Evolutionary conservation across 2,797 vertebrate genomes (phyloP), one percentile per base, ranked within the genome.

Genomic region (Pteronotus mesoamericanus): DNA sequence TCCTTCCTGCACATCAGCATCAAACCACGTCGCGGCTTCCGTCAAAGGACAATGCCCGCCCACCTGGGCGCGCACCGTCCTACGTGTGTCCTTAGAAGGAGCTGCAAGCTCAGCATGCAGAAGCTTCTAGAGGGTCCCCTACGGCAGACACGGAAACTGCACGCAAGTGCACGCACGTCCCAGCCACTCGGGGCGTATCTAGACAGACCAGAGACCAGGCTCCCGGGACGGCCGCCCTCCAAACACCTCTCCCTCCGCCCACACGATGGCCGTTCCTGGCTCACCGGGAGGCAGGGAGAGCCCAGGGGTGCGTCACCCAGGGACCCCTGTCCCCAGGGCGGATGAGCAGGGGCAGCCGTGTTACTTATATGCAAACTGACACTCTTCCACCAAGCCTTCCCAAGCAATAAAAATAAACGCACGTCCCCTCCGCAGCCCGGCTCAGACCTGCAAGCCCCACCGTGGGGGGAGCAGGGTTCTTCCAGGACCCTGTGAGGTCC

Each of bases 281-380:
- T n/a, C n/a, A n/a, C n/a, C 86, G 32, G 91, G 97, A 95, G 57
- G 64, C 59, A 92, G 96, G 95, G 66, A 91, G 44, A 86, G 3
- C 77, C 34, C 22, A 53, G 77, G 9, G 77, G 34, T 16, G 9
- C 9, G 22, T 26, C 51, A 26, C 34, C 12, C 34, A 26, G 5
- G 34, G 14, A 24, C 34, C n/a, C 8, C 12, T 1, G 24, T 26
- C 34, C 53, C 34, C 34, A 3, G 19, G 64, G 24, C 5, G 4
- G n/a, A n/a, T n/a, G n/a, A n/a, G n/a, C n/a, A n/a, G n/a, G n/a
- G 75, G 37, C 29, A n/a, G 18, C 10, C 11, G 2, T 29, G 16
- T n/a, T 9, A 32, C 39, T 72, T 64, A 66, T 14, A 75, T 19
- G n/a, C 57, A 86, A 68, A 96, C n/a, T 55, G 86, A 79, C 64